Percentiles rank a stretch among this genome's conserved stretches.
Conservation (phyloP, 2,113 vertebrate genomes). For the Hypocryptadius cinnamomeus region DNA sequence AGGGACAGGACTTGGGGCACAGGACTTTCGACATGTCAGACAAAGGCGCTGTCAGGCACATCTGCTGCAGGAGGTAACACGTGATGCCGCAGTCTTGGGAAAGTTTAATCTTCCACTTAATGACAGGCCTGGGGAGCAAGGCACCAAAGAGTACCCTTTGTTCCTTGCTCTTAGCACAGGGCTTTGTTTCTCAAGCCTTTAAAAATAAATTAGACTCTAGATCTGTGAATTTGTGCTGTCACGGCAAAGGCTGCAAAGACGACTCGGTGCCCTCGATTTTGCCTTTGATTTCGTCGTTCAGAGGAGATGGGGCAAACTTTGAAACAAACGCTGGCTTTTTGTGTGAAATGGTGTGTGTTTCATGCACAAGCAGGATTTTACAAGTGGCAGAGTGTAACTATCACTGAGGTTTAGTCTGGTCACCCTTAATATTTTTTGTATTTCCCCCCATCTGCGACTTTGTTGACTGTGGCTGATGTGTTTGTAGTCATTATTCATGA, state of each 20-base stretch:
- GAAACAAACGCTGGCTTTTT: neutral
- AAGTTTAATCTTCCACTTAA: constrained; percentile 63
- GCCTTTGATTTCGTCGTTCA: constrained; percentile 36
- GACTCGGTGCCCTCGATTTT: constrained; percentile 34
- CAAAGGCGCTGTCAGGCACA: constrained; percentile 56
- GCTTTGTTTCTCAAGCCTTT: constrained; percentile 58
- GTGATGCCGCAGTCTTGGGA: constrained; percentile 44
- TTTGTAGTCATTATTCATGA: neutral
- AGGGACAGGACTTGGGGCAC: constrained; percentile 11
- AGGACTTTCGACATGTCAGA: constrained; percentile 7
- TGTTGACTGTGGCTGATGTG: neutral
- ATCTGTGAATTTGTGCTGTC: constrained; percentile 40
- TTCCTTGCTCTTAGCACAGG: constrained; percentile 31
- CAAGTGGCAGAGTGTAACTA: neutral
- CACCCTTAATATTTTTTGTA: neutral
- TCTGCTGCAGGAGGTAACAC: constrained; percentile 50
- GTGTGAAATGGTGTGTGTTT: neutral
- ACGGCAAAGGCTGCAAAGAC: constrained; percentile 2
- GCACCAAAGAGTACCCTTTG: constrained; percentile 51
- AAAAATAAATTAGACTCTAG: constrained; percentile 56
- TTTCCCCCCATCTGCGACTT: neutral
- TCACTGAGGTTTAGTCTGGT: neutral
- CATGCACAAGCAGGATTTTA: neutral
- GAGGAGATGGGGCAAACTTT: constrained; percentile 36
- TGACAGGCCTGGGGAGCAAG: constrained; percentile 45